phyloP scores from a whole-genome alignment of 2,888 invertebrate genomes.

The Paralinhomoeus sp. region DNA sequence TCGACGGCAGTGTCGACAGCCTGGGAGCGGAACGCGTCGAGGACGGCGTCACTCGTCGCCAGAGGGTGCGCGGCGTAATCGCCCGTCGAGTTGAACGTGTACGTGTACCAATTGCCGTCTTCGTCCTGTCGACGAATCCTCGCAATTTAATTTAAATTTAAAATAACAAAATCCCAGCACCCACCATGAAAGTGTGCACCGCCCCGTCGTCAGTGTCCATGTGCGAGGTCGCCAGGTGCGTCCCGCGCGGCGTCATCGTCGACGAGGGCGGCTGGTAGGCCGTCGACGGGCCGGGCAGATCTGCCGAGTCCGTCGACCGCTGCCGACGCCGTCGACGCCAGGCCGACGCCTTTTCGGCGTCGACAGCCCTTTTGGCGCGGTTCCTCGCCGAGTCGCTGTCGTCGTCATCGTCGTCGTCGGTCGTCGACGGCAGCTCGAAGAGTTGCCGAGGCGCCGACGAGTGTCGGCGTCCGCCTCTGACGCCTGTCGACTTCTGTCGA shows the following conservation, averaged over 20 bases:
- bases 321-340: too few relatives aligned
- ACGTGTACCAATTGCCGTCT: constrained; percentile 51
- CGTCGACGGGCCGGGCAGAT: too few relatives aligned
- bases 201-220: constrained; percentile 60
- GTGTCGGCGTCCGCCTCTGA: not conserved
- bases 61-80: constrained; percentile 25
- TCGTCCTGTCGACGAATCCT: constrained; percentile 13
- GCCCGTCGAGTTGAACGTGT: constrained; percentile 58
- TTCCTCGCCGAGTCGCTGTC: not conserved
- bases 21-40: not conserved
- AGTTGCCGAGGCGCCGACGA: not conserved
- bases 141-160: not conserved
- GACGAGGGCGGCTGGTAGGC: too few relatives aligned
- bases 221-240: constrained; percentile 52
- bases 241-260: too few relatives aligned
- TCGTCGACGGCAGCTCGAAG: not conserved
- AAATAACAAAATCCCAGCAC: not conserved
- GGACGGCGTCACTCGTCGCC: constrained; percentile 9
- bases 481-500: too few relatives aligned
- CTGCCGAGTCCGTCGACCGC: too few relatives aligned
- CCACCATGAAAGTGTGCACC: constrained; percentile 53
- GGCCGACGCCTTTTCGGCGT: not conserved
- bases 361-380: not conserved
- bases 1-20: too few relatives aligned
- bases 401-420: not conserved